phyloP scores from a whole-genome alignment of 2,888 invertebrate genomes.

The Lycocerus yunnanus region DNA sequence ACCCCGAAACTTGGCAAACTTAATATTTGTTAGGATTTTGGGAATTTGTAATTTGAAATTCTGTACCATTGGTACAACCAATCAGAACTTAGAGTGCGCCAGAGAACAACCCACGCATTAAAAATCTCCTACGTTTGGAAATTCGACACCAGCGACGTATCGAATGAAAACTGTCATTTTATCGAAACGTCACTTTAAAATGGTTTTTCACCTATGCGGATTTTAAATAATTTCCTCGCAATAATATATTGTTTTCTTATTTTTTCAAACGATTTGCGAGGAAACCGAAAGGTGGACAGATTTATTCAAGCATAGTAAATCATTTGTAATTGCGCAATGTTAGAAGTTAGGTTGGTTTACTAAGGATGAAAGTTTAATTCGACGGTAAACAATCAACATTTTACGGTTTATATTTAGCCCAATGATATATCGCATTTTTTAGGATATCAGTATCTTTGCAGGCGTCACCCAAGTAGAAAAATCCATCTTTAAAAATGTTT shows the following conservation, averaged over 20 bases:
- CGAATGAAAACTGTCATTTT: neutral
- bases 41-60: no score
- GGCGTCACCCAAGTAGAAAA: neutral
- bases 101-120: no score
- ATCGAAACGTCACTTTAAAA: neutral
- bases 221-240: neutral
- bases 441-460: neutral
- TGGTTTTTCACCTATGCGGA: neutral
- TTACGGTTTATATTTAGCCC: neutral
- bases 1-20: no score
- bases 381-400: neutral
- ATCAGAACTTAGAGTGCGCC: no score
- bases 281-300: neutral
- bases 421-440: neutral
- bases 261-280: neutral
- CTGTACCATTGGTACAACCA: no score
- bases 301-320: neutral
- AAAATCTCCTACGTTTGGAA: no score
- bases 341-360: neutral
- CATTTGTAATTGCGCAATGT: neutral
- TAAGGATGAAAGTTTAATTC: neutral
- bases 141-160: no score
- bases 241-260: neutral
- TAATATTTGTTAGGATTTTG: no score
- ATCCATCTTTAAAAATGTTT: neutral